These are phyloP conservation scores for Cetoscarus ocellatus DNA, from an alignment of 2,797 vertebrate species.

Conservation along the genomic window DNA sequence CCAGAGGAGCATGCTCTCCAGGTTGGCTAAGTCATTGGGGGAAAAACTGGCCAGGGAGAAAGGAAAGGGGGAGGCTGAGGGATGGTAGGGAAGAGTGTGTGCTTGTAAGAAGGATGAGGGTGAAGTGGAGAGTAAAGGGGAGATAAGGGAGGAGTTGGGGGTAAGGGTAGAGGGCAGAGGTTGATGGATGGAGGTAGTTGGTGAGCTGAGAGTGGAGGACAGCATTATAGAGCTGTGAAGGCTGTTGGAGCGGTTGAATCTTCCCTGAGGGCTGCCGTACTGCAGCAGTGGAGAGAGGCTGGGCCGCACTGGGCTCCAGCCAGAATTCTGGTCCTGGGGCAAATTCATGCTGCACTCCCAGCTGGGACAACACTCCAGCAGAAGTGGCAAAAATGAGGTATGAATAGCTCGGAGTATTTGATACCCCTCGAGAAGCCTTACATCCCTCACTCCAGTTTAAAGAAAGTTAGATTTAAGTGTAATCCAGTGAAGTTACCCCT, in stretches of 20 bases:
- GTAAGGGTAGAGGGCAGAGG: constrained; percentile 53
- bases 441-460: neutral
- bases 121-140: constrained; percentile 33
- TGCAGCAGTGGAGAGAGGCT: constrained; percentile 64
- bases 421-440: neutral
- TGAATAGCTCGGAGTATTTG: neutral
- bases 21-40: constrained; percentile 79
- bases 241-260: constrained; percentile 49
- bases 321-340: constrained; percentile 37
- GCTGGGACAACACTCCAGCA: neutral
- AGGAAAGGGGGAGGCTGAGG: constrained; percentile 26
- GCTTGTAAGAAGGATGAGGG: constrained; percentile 26
- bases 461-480: neutral
- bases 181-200: constrained; percentile 36
- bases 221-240: constrained; percentile 44
- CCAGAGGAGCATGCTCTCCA: constrained; percentile 89
- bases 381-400: neutral
- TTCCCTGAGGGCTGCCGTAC: constrained; percentile 22
- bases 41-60: constrained; percentile 46
- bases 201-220: constrained; percentile 33
- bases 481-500: neutral
- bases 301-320: constrained; percentile 44
- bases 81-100: constrained; percentile 6
- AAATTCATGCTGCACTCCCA: constrained; percentile 64
- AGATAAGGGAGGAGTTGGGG: constrained; percentile 33